Evolutionary conservation across 2,888 invertebrate genomes (phyloP).

Genomic region (Aromia moschata): DNA sequence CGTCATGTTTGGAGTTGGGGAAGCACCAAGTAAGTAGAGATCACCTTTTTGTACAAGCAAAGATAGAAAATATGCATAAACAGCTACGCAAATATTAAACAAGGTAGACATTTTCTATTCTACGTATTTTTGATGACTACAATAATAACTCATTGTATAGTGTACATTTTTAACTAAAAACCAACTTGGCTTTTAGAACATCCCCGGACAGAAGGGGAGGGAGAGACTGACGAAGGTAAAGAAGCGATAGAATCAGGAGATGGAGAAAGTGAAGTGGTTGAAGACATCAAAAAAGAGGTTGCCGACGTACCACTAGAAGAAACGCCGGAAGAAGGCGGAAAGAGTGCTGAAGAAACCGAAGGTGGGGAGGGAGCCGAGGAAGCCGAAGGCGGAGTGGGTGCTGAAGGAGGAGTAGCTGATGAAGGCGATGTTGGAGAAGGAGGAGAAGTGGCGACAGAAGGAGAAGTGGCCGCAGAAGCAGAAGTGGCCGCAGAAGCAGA

Average conservation of each 20-base stretch:
- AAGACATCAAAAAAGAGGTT: no score
- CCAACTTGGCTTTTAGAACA: no score
- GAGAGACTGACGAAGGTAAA: constrained; percentile 17
- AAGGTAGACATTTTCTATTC: no score
- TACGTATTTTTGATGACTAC: no score
- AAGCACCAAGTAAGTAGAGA: background rate
- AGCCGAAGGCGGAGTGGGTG: background rate
- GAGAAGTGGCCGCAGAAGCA: background rate
- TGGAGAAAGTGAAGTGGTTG: constrained; percentile 4
- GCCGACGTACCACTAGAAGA: no score
- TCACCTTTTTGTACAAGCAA: no score
- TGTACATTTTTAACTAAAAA: no score
- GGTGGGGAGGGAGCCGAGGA: background rate
- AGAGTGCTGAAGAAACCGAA: constrained; percentile 11
- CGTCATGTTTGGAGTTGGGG: background rate
- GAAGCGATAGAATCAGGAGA: constrained; percentile 13
- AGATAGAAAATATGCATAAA: no score
- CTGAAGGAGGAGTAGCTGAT: background rate
- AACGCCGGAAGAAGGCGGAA: background rate
- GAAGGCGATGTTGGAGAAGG: background rate
- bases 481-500: background rate
- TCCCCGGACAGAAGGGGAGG: background rate
- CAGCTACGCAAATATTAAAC: no score
- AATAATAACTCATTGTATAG: no score
- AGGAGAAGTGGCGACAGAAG: background rate